Conservation (phyloP, 2,797 vertebrate species). For the Fratercula arctica region DNA sequence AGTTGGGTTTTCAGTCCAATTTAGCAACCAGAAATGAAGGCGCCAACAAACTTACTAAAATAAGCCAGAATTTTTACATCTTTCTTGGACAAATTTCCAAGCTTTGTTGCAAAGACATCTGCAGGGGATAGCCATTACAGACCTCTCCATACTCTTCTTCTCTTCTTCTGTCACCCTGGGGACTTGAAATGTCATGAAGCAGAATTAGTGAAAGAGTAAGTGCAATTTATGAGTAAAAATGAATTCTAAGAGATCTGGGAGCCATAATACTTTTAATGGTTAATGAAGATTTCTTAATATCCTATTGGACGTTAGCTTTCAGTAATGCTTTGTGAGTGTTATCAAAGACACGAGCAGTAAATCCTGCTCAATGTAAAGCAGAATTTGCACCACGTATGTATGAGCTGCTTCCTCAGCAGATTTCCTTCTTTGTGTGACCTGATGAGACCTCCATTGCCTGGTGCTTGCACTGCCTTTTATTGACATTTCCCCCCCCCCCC, state of each 20-base stretch:
- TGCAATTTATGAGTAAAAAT: neutral
- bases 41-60: neutral
- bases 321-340: neutral
- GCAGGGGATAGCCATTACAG: neutral
- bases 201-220: neutral
- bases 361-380: neutral
- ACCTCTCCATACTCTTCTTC: neutral
- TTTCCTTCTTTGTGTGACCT: neutral
- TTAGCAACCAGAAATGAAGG: neutral
- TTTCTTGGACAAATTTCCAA: neutral
- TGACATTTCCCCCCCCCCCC: accelerated
- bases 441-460: neutral
- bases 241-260: neutral
- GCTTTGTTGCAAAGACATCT: neutral
- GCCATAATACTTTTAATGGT: neutral
- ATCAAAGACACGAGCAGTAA: neutral
- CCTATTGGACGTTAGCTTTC: neutral
- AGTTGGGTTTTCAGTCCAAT: neutral
- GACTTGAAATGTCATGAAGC: neutral
- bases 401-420: neutral
- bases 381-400: accelerated
- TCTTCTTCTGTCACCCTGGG: neutral
- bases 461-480: neutral
- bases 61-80: neutral
- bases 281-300: neutral